A percentile compares a stretch with the other conserved stretches of the same genome.
These are phyloP conservation scores for Mamestra brassicae DNA, from an alignment of 2,888 invertebrate genomes.

Conservation along the genomic window DNA sequence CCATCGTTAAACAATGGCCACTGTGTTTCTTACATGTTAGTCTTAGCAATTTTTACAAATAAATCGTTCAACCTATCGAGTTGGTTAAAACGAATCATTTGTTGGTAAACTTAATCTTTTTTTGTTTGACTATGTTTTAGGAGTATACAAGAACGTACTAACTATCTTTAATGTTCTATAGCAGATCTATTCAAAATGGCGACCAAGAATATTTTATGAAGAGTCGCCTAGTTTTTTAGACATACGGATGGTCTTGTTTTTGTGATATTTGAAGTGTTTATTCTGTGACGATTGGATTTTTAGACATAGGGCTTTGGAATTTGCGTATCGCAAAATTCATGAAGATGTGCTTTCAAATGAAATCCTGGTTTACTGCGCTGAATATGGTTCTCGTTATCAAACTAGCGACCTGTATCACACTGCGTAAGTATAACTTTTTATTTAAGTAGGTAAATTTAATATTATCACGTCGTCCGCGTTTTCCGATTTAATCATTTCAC, in stretches of 20 bases:
- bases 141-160: not conserved
- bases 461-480: too few species aligned
- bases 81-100: not conserved
- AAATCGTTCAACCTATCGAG: too few species aligned
- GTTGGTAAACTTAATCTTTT: not conserved
- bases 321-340: not conserved
- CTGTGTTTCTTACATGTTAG: too few species aligned
- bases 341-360: constrained; percentile 9
- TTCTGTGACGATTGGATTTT: not conserved
- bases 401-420: constrained; percentile 26
- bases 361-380: not conserved
- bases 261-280: not conserved
- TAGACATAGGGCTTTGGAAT: too few species aligned
- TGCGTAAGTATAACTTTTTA: constrained; percentile 65
- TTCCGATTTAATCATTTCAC: too few species aligned
- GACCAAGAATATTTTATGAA: not conserved
- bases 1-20: not conserved
- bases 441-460: too few species aligned
- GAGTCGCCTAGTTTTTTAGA: not conserved
- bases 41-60: too few species aligned
- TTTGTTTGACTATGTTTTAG: too few species aligned
- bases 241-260: not conserved
- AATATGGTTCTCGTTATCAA: not conserved
- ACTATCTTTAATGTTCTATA: too few species aligned
- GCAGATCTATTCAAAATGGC: not conserved